Evolutionary conservation across 2,888 invertebrate species (phyloP), one percentile per base, ranked within the genome.

Genomic region (Dasysyrphus tricinctus): DNA sequence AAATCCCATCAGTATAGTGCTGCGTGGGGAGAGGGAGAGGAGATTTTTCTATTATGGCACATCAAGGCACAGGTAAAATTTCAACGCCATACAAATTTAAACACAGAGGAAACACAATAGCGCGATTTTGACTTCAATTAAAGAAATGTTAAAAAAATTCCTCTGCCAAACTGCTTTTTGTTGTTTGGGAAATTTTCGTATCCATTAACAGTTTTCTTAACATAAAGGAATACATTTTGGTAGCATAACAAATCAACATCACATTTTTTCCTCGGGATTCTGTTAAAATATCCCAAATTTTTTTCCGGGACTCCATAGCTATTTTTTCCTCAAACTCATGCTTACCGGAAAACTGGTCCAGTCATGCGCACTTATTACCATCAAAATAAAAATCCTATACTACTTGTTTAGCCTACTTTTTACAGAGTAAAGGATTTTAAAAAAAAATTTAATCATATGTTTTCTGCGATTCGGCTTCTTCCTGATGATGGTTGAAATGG

Each of bases 391-490:
- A 69, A 11, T 69, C 54, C 37, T 16, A 9, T 49, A 47, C 12
- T 8, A 34, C 12, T 75, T 51, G 44, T 47, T 51, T 76, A 67
- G 32, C 54, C 61, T 69, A 29, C 44, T 74, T 72, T 24, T 65
- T 47, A 14, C 5, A 34, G 19, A 24, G 32, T 42, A 47, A 49
- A 39, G 49, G 59, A 72, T 65, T 75, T 82, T 75, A 61, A 74
- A 75, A 61, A 74, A 75, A 24, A 73, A 42, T 72, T 75, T 65
- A 75, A 86, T 78, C 86, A 86, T 82, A 82, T 86, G 86, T 82
- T 86, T 67, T 32, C 42, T 32, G 61, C 57, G 70, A 44, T 67
- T 69, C 63, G 29, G 57, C 42, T 42, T 69, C 39, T 37, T 44
- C 14, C 59, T n/a, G 34, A n/a, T n/a, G 32, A n/a, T 12, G 9